phyloP scores from a whole-genome alignment of 2,888 invertebrate species.

The Cylloceria caligata region DNA sequence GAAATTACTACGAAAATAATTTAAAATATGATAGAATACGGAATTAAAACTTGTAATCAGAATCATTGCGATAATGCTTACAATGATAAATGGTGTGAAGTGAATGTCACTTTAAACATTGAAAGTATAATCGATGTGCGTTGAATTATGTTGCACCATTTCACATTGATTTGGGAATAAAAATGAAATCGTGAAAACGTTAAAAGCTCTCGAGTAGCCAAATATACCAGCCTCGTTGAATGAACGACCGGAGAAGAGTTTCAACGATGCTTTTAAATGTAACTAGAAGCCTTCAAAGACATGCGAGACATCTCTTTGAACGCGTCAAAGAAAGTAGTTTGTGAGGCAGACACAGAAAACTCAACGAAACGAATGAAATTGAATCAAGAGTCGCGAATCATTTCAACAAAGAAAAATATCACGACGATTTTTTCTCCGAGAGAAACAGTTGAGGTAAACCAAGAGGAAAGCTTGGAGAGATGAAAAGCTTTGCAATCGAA shows the following conservation, averaged over 20 bases:
- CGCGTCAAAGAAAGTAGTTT: slow-evolving; percentile 26
- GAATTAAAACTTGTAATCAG: neutral
- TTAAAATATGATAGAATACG: neutral
- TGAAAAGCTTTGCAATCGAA: slow-evolving; percentile 50
- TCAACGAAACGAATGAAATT: slow-evolving; percentile 43
- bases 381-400: slow-evolving; percentile 26
- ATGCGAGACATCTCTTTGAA: neutral
- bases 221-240: slow-evolving; percentile 17
- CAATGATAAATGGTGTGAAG: slow-evolving; percentile 48
- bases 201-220: neutral
- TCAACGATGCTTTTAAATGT: slow-evolving; percentile 21
- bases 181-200: neutral
- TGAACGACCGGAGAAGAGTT: neutral
- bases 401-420: slow-evolving; percentile 18
- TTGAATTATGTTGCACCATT: slow-evolving; percentile 22
- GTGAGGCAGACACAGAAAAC: slow-evolving; percentile 6
- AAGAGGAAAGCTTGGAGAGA: slow-evolving; percentile 18
- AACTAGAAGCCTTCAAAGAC: slow-evolving; percentile 5
- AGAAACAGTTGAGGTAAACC: slow-evolving; percentile 3
- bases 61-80: too few species aligned
- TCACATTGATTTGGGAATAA: slow-evolving; percentile 5
- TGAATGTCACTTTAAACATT: slow-evolving; percentile 10
- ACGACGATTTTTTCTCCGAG: neutral
- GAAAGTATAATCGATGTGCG: slow-evolving; percentile 21
- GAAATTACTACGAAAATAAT: neutral